phyloP scores from a whole-genome alignment of 1,140 invertebrate genomes.

The Nomia melanderi region DNA sequence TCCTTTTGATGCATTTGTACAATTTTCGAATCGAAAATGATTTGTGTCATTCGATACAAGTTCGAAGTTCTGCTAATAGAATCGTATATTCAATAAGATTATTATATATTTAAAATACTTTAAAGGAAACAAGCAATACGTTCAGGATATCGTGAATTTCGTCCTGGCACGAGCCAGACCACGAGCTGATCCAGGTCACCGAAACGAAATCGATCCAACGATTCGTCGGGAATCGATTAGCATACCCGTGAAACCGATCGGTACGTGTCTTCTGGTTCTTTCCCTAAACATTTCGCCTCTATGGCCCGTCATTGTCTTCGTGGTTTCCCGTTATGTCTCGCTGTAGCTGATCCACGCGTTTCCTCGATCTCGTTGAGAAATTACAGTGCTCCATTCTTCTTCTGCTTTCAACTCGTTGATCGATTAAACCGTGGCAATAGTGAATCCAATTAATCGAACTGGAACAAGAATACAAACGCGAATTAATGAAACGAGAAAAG shows the following conservation, averaged over 20 bases:
- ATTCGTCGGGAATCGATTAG: conserved; percentile 49
- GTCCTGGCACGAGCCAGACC: conserved; percentile 36
- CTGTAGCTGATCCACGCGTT: background rate
- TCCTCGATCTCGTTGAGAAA: background rate
- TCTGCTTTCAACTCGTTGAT: too few relatives aligned
- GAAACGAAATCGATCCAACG: conserved; percentile 54
- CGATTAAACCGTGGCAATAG: too few relatives aligned
- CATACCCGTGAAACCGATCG: conserved; percentile 43
- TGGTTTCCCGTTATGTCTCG: conserved; percentile 36
- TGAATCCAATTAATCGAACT: too few relatives aligned
- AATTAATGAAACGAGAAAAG: too few relatives aligned
- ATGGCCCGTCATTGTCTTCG: background rate
- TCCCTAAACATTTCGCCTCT: background rate
- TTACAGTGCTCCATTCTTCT: background rate
- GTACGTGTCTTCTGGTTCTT: conserved; percentile 2
- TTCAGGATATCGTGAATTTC: conserved; percentile 8
- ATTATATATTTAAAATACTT: too few relatives aligned
- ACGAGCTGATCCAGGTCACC: conserved; percentile 54
- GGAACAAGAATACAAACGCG: too few relatives aligned
- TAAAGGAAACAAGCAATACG: too few relatives aligned
- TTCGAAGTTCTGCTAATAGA: too few relatives aligned
- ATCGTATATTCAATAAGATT: too few relatives aligned
- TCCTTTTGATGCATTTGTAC: too few relatives aligned
- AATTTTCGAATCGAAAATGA: too few relatives aligned
- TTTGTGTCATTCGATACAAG: too few relatives aligned